Conservation (phyloP, 1,140 invertebrate genomes). For the Lamellibrachia luymesi region DNA sequence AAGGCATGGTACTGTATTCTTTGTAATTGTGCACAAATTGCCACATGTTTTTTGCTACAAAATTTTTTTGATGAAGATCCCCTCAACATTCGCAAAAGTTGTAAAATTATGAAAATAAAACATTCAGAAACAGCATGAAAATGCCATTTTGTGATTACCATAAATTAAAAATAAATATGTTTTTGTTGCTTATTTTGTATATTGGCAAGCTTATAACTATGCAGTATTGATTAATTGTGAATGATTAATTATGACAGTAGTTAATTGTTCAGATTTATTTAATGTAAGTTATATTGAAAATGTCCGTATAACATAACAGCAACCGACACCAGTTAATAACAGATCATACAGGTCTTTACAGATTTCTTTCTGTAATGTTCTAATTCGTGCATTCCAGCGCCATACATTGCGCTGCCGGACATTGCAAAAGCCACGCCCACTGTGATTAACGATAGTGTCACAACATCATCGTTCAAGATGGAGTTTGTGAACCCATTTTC, state of each 20-base stretch:
- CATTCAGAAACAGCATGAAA: no score
- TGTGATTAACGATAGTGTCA: neutral
- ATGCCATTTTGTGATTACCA: no score
- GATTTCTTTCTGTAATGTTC: no score
- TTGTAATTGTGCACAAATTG: neutral
- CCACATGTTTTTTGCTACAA: neutral
- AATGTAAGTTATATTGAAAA: neutral
- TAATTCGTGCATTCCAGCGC: neutral
- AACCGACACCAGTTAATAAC: neutral
- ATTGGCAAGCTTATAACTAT: neutral
- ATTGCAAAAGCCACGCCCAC: neutral
- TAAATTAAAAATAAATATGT: no score
- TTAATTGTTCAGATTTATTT: neutral
- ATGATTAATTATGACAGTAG: neutral
- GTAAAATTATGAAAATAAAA: no score
- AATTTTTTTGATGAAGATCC: neutral
- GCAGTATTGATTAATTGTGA: neutral
- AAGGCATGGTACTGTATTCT: neutral
- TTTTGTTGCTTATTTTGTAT: neutral
- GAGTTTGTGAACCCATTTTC: conserved; percentile 15
- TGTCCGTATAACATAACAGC: neutral
- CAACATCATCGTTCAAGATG: neutral
- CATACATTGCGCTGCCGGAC: neutral
- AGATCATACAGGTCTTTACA: neutral
- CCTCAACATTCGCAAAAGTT: neutral